Evolutionary conservation across 2,113 vertebrate genomes (phyloP).

Genomic region (Cephalopholis sonnerati): DNA sequence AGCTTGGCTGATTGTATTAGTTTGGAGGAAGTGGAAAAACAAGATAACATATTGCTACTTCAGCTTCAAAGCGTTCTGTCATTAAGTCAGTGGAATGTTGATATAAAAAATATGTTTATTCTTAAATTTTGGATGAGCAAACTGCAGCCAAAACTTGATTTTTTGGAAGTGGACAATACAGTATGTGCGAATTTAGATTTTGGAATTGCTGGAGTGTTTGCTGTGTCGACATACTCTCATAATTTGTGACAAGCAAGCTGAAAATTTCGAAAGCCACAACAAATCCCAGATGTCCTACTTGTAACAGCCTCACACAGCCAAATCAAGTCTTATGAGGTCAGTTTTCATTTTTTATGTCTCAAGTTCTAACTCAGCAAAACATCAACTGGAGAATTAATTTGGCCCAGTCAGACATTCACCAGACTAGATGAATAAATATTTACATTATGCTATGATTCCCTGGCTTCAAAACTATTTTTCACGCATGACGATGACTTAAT

Average conservation of each 20-base stretch:
- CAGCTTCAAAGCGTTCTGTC: constrained; percentile 3
- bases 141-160: neutral
- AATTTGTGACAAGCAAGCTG: neutral
- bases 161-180: neutral
- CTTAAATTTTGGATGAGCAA: neutral
- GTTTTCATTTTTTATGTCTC: neutral
- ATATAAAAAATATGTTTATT: neutral
- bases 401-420: neutral
- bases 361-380: constrained; percentile 5
- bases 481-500: neutral
- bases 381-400: neutral
- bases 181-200: neutral
- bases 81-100: neutral
- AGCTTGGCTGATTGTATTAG: neutral
- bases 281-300: neutral
- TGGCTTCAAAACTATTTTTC: neutral
- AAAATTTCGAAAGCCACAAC: neutral
- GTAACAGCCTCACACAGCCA: neutral
- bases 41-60: constrained; percentile 5
- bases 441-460: neutral
- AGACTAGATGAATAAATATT: neutral
- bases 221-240: neutral
- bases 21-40: neutral
- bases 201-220: neutral
- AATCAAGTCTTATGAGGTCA: neutral